Conservation (phyloP, 2,888 invertebrate genomes). For the Brenthis ino region DNA sequence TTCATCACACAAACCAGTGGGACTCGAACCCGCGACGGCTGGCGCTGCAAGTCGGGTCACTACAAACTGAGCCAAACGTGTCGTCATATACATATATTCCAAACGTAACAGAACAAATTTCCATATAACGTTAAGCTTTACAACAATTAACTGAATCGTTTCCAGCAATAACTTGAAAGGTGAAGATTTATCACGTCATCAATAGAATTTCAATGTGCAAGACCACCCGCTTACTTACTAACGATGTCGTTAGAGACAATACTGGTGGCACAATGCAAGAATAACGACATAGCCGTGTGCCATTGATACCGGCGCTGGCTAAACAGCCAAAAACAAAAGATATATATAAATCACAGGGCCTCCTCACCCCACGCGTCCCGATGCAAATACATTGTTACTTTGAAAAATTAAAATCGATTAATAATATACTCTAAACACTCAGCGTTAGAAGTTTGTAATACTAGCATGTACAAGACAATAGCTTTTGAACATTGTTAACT, state of each 20-base stretch:
- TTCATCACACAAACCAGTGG: too few relatives aligned
- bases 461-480: slow-evolving; percentile 72
- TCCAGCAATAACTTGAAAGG: slow-evolving; percentile 56
- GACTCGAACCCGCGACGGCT: too few relatives aligned
- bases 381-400: slow-evolving; percentile 49
- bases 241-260: slow-evolving; percentile 79
- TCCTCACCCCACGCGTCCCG: slow-evolving; percentile 59
- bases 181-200: slow-evolving; percentile 72
- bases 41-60: too few relatives aligned
- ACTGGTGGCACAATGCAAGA: slow-evolving; percentile 76
- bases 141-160: slow-evolving; percentile 65
- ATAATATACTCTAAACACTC: slow-evolving; percentile 35
- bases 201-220: slow-evolving; percentile 76
- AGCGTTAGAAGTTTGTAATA: slow-evolving; percentile 42
- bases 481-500: slow-evolving; percentile 64
- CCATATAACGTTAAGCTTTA: slow-evolving; percentile 32
- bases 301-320: slow-evolving; percentile 72
- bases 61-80: too few relatives aligned
- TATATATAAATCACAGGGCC: slow-evolving; percentile 74
- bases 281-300: slow-evolving; percentile 72
- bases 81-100: background rate
- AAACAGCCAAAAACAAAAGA: slow-evolving; percentile 81
- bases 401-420: slow-evolving; percentile 33
- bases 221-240: slow-evolving; percentile 80
- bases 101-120: background rate